Conservation (phyloP, 2,888 invertebrate genomes). For the Pseudoips prasinana region DNA sequence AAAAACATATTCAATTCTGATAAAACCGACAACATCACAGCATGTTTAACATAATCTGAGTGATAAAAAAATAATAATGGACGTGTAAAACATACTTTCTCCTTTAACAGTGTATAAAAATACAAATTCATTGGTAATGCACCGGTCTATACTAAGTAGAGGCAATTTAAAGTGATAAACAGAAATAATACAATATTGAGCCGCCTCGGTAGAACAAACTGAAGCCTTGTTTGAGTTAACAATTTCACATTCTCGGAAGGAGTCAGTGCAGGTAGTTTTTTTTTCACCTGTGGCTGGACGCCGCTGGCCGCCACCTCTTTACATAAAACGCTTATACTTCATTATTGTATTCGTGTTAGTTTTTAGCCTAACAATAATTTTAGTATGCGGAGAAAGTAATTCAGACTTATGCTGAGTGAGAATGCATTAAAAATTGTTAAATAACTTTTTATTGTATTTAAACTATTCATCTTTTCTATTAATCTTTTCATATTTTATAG, state of each 20-base stretch:
- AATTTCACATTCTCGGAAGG: constrained; percentile 72
- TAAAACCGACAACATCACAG: too few relatives aligned
- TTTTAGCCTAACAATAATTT: constrained; percentile 2
- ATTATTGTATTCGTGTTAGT: constrained; percentile 17
- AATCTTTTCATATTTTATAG: too few relatives aligned
- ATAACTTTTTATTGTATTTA: too few relatives aligned
- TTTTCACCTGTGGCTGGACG: constrained; percentile 39
- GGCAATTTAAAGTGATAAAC: constrained; percentile 50
- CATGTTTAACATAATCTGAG: too few relatives aligned
- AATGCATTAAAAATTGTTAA: too few relatives aligned
- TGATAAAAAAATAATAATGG: background rate
- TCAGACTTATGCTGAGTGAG: too few relatives aligned
- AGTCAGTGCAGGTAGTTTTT: constrained; percentile 64
- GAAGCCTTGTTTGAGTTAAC: constrained; percentile 62
- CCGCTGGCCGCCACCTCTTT: constrained; percentile 33
- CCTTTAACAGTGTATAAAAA: constrained; percentile 19
- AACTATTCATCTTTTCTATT: too few relatives aligned
- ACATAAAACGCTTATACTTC: constrained; percentile 29
- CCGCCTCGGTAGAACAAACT: constrained; percentile 51
- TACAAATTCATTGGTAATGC: constrained; percentile 23
- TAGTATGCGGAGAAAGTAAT: too few relatives aligned
- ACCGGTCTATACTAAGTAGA: constrained; percentile 36
- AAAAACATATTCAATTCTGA: too few relatives aligned
- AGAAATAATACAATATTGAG: constrained; percentile 37
- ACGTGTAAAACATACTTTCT: constrained; percentile 14